Evolutionary conservation across 2,113 vertebrate species (phyloP), one percentile per base, ranked within the genome.

Genomic region (Sinocyclocheilus maitianheensis): DNA sequence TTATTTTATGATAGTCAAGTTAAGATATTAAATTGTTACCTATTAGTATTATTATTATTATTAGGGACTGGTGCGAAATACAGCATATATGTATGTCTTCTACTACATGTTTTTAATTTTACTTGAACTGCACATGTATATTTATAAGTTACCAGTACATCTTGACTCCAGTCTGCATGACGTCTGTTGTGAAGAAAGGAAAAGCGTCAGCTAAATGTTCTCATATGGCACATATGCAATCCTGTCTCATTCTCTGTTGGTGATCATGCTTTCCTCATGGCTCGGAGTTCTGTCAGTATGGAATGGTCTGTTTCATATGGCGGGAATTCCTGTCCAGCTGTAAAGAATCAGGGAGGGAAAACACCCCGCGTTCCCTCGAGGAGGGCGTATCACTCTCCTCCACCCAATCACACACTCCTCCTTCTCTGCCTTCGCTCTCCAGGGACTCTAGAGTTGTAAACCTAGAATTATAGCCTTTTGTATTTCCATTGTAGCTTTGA

Each of bases 261-360:
- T 8, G 67, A 71, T 13, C 30, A 22, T 67, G 10, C 40, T 71
- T 51, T 37, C 48, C 58, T 34, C n/a, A 67, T 86, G n/a, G 9
- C 12, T 30, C 37, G 20, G 65, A 71, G 82, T 63, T 51, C 5
- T 18, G 37, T 89, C 71, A 22, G 65, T 86, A 62, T 88, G 67
- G 81, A 84, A 63, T 30, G 69, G 34, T 74, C 16, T 58, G 9
- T 43, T 72, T 83, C 85, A 85, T 87, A 82, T 87, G 72, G 63
- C 10, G 81, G 82, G 78, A 77, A 89, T 87, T 85, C 85, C 88
- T 89, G 72, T 18, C 82, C 63, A 89, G 85, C 78, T 89, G 85
- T 84, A 75, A 74, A 77, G n/a, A 12, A 51, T 89, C 58, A 76
- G 26, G 24, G 40, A 48, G 26, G 14, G 62, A 86, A 83, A 88